Evolutionary conservation across 2,888 invertebrate species (phyloP), one percentile per base, ranked within the genome.

Genomic region (Sialis lutaria): DNA sequence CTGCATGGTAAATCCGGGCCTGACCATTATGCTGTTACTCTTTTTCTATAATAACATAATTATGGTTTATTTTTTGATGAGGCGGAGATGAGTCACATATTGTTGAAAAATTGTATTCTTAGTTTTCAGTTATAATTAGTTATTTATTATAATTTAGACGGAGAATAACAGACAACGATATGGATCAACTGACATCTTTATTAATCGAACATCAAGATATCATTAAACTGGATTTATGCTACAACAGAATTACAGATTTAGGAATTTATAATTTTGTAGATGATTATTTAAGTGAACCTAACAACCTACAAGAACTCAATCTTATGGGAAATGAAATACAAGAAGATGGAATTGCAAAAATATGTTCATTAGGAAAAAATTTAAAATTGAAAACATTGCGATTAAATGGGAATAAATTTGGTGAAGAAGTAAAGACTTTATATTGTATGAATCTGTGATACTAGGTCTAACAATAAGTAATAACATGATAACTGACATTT

Each of bases 351-450:
- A 60, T 73, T 6, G 44, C 53, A 22, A 50, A 56, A 35, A 49
- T 67, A 46, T 55, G 53, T 13, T 40, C 51, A 33, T 41, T 53
- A 2, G 54, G 53, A 8, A 49, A 53, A 6, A 52, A 59, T 40
- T 50, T 78, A 1, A 67, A 64, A 22, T 54, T 79, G 1, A 66
- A 65, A 54, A 69, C 67, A 49, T 57, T 79, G 2, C 60, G 73
- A 53, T 48, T 79, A 1, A 74, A 70, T 52, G 77, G 77, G 0
- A 79, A 78, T 54, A 67, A 73, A 56, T 61, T 79, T 31, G 75
- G 75, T 0, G 60, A 62, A 0, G 62, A 67, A 54, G 69, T 69
- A 41, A 41, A 41, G 12, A 22, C 22, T 22, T 22, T 22, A 4
- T 22, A 22, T 22, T 22, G 22, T 22, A 22, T 22, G 22, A 22